Base-by-base conservation (phyloP, 2,797 vertebrate genomes). In the Silurus lanzhouensis region DNA sequence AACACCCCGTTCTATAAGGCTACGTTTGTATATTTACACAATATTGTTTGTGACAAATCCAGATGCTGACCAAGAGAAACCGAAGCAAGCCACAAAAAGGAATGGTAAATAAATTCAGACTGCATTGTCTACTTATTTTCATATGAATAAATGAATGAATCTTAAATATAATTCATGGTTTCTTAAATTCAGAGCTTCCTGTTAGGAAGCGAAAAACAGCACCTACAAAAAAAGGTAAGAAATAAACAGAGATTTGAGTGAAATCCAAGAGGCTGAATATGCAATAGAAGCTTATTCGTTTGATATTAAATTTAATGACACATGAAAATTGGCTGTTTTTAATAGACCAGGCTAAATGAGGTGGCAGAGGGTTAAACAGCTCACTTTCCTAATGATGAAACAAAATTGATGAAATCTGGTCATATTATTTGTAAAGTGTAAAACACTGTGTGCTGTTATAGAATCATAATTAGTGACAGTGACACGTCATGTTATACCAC, bases 141-240 rank as follows among this genome's bases (percentile, higher is more conserved):
- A 67, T 71, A 25, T 15, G 68, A 44, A 38, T 71, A 17, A 68
- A 57, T 38, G 55, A 81, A 15, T 52, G 8, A 10, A n/a, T n/a
- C 20, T 3, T 15, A 58, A n/a, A 46, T 46, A 9, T 57, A 57
- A 55, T 1, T 44, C 7, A 52, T 27, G 14, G 9, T 48, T 83
- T 44, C 10, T 8, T 14, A 63, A 90, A 55, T 61, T 85, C 55
- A 78, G 89, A 90, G 85, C 46, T 84, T 92, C 91, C 89, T 85
- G 70, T 76, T 46, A 79, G 58, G 72, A 90, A 90, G 89, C 88
- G 87, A 81, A 90, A 90, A 82, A 71, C 64, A 85, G 83, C 71
- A 5, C 84, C 87, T 63, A 75, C 63, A 82, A 89, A 85, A 2
- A 92, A 90, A 91, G 92, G 93, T 92, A 90, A 55, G 81, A 22